A percentile compares a stretch with the other conserved stretches of the same genome.
These are phyloP conservation scores for Apamea epomidion DNA, from an alignment of 2,888 invertebrate species.

Conservation along the genomic window DNA sequence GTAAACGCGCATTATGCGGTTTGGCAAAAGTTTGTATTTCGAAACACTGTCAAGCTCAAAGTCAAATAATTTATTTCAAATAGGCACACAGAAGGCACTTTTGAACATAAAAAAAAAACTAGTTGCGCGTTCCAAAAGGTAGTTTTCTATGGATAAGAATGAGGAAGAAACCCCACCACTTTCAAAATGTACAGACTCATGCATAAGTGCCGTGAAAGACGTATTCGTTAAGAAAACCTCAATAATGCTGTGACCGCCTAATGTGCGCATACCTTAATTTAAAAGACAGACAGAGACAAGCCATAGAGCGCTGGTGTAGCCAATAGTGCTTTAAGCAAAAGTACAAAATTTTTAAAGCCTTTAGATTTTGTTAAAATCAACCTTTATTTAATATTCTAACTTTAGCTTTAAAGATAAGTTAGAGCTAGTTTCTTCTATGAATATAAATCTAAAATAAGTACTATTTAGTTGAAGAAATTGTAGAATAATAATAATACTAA, in stretches of 20 bases:
- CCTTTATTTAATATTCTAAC: neutral
- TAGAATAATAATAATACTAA: neutral
- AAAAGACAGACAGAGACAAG: neutral
- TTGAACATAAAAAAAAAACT: too few species aligned
- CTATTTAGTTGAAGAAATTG: neutral
- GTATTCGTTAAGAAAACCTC: neutral
- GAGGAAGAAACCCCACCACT: too few species aligned
- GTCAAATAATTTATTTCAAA: too few species aligned
- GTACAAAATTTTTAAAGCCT: neutral
- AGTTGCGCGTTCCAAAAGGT: too few species aligned
- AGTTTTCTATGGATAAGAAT: too few species aligned
- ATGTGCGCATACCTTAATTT: neutral
- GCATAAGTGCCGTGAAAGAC: neutral
- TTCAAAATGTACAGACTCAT: neutral
- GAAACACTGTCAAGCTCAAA: neutral
- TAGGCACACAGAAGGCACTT: too few species aligned
- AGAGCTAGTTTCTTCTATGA: neutral
- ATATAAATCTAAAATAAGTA: neutral
- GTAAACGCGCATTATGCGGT: neutral
- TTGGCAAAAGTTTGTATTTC: neutral
- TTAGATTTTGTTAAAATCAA: neutral
- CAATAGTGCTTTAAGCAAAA: neutral
- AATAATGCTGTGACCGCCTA: neutral
- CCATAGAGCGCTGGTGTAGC: constrained; percentile 1
- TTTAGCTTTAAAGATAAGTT: neutral